phyloP scores from a whole-genome alignment of 2,888 invertebrate genomes.

The Xestia c-nigrum region DNA sequence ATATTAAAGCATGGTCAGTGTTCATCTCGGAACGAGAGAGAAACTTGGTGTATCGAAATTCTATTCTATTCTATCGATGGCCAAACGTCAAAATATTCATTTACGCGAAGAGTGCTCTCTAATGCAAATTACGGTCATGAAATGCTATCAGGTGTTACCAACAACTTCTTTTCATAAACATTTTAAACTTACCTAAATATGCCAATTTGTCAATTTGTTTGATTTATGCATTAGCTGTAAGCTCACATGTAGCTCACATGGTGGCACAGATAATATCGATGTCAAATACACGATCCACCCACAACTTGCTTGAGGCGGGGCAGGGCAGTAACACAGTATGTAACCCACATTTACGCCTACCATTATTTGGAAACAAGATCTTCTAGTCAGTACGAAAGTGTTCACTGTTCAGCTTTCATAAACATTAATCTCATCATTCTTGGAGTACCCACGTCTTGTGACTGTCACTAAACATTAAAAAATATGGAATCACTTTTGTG shows the following conservation, averaged over 20 bases:
- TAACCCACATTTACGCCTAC: slow-evolving; percentile 24
- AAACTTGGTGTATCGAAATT: neutral
- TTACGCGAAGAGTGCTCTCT: neutral
- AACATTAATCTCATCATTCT: neutral
- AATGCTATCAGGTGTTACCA: neutral
- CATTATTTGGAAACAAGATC: neutral
- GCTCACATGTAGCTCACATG: slow-evolving; percentile 10
- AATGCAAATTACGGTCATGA: neutral
- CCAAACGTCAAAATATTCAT: neutral
- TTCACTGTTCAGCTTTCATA: neutral
- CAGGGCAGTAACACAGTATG: slow-evolving; percentile 8
- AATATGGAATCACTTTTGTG: neutral
- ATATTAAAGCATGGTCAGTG: neutral
- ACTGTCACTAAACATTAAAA: neutral
- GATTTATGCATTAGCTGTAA: neutral
- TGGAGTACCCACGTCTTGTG: neutral
- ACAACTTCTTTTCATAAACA: neutral
- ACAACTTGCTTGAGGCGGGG: slow-evolving; percentile 33
- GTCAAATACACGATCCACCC: slow-evolving; percentile 29
- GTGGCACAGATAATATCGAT: slow-evolving; percentile 43
- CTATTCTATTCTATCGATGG: too few relatives aligned
- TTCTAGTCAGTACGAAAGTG: neutral
- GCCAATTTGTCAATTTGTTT: neutral
- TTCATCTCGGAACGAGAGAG: neutral
- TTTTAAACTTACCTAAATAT: neutral